These are phyloP conservation scores for Dysidea cf. avara DNA, from an alignment of 37 sponge, comb jelly and placozoan genomes.

Conservation along the genomic window DNA sequence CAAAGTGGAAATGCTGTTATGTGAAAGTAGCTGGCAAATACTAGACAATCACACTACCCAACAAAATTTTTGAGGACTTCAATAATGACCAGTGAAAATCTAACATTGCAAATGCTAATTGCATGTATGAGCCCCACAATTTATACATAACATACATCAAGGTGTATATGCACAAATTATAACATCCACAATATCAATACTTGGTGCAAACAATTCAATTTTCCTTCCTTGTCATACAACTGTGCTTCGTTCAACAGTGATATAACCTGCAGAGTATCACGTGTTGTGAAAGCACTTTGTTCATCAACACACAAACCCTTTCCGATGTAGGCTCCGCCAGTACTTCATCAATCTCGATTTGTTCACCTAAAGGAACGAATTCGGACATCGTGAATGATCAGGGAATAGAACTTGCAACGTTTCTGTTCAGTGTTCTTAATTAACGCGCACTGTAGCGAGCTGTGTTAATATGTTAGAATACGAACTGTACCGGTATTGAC, in stretches of 20 bases:
- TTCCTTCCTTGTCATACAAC: constrained; percentile 57
- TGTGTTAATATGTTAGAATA: neutral
- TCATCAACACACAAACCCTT: constrained; percentile 22
- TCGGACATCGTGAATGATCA: neutral
- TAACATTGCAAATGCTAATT: too few relatives aligned
- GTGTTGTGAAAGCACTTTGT: constrained; percentile 12
- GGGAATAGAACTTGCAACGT: neutral
- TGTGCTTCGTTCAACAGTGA: constrained; percentile 73
- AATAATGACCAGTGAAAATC: too few relatives aligned
- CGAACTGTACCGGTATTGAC: neutral
- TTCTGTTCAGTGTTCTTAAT: neutral
- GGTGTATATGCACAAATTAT: too few relatives aligned
- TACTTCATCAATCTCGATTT: constrained; percentile 45
- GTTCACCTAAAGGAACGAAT: constrained; percentile 51
- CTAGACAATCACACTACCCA: too few relatives aligned
- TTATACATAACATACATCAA: too few relatives aligned
- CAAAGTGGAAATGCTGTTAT: too few relatives aligned
- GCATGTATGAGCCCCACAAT: too few relatives aligned
- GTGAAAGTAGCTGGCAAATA: too few relatives aligned
- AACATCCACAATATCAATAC: constrained; percentile 25
- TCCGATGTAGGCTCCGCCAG: constrained; percentile 32
- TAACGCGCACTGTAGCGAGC: neutral
- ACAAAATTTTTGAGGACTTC: too few relatives aligned
- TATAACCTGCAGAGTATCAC: constrained; percentile 52
- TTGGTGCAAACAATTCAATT: constrained; percentile 61